Evolutionary conservation across 2,113 vertebrate genomes (phyloP).

Genomic region (Neodon shergylaensis): DNA sequence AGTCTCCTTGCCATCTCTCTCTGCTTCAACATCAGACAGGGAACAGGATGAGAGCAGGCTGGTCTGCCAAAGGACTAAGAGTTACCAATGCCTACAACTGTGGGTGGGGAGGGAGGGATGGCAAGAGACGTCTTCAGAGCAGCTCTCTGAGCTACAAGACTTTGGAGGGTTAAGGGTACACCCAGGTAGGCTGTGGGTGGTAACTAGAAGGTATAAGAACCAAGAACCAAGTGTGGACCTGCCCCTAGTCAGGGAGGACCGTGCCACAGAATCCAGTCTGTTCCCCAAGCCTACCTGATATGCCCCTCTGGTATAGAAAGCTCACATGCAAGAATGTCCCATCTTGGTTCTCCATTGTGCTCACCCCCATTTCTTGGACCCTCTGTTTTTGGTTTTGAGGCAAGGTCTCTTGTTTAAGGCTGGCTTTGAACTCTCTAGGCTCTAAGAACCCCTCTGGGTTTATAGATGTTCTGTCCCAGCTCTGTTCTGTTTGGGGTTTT

Average conservation of each 20-base stretch:
- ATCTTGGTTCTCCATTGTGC: neutral
- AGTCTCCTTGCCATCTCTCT: fast-evolving
- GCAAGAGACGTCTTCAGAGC: neutral
- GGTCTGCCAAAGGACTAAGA: neutral
- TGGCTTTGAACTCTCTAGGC: neutral
- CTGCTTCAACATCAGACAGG: fast-evolving
- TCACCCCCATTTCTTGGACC: neutral
- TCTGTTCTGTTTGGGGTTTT: neutral
- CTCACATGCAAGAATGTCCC: neutral
- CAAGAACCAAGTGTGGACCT: neutral
- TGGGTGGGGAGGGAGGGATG: neutral
- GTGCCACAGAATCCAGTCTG: neutral
- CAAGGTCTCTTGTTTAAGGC: neutral
- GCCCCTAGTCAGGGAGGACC: neutral
- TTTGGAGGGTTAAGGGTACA: neutral
- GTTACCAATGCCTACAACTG: neutral
- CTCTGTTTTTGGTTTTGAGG: neutral
- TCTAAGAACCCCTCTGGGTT: neutral
- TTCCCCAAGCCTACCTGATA: neutral
- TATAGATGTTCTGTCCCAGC: neutral
- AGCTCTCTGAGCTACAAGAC: no score
- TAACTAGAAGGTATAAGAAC: neutral
- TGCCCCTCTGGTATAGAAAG: neutral
- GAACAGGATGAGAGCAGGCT: neutral
- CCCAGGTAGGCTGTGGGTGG: neutral